Percentiles rank a stretch among this genome's conserved stretches.
Evolutionary conservation across 92 coral and sea anemone genomes (phyloP).

Genomic region (Scolanthus callimorphus): DNA sequence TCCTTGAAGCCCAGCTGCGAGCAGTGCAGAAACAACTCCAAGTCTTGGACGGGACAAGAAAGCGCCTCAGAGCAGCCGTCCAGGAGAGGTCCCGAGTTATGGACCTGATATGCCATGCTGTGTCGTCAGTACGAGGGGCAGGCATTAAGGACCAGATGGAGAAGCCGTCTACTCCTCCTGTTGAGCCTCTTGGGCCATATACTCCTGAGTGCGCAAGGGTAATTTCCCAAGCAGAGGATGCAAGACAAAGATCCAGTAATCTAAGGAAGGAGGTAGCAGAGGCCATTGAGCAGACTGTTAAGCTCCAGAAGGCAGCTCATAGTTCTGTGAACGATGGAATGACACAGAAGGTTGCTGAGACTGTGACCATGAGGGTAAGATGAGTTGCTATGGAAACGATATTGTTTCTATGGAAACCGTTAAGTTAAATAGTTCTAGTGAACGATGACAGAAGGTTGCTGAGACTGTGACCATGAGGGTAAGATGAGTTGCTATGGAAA

Average conservation of each 20-base stretch:
- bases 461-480: slow-evolving; percentile 99
- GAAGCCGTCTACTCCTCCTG: slow-evolving; percentile 85
- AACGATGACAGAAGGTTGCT: slow-evolving; percentile 98
- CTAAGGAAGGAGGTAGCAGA: slow-evolving; percentile 88
- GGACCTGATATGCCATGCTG: slow-evolving; percentile 97
- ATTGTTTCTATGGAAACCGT: too few species aligned
- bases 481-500: slow-evolving; percentile 1
- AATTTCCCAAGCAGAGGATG: slow-evolving; percentile 83
- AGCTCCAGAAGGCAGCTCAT: slow-evolving; percentile 90
- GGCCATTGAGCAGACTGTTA: slow-evolving; percentile 92
- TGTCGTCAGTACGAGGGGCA: slow-evolving; percentile 91
- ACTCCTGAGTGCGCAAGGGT: slow-evolving; percentile 97
- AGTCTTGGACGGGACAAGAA: slow-evolving; percentile 84
- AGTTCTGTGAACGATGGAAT: slow-evolving; percentile 94
- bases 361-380: slow-evolving; percentile 94
- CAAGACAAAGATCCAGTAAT: slow-evolving; percentile 77
- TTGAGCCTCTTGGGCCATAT: slow-evolving; percentile 96
- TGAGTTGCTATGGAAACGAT: not conserved
- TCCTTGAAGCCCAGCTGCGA: slow-evolving; percentile 92
- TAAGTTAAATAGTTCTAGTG: slow-evolving; percentile 87
- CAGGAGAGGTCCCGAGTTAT: slow-evolving; percentile 89
- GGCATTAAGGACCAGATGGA: slow-evolving; percentile 92
- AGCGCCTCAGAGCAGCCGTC: slow-evolving; percentile 73
- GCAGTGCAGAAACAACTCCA: slow-evolving; percentile 98
- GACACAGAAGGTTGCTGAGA: slow-evolving; percentile 98